Conservation (phyloP, 1,140 invertebrate genomes). For the Acromyrmex charruanus region DNA sequence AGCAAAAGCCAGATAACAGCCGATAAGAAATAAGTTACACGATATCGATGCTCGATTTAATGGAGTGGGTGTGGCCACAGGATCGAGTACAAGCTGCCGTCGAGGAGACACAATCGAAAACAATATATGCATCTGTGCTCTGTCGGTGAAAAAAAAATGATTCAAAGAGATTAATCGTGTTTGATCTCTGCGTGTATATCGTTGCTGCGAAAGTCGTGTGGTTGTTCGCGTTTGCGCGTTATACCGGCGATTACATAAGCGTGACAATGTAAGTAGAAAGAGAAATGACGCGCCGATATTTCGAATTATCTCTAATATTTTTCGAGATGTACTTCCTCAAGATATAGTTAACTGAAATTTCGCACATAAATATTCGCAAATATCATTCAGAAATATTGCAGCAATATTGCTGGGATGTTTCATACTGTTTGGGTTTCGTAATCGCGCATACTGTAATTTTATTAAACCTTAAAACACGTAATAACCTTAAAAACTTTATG, state of each 20-base stretch:
- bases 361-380: not conserved
- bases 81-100: slow-evolving; percentile 57
- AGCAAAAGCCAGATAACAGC: slow-evolving; percentile 64
- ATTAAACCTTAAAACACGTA: not conserved
- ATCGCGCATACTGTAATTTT: not conserved
- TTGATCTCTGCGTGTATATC: slow-evolving; percentile 1
- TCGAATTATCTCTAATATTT: not conserved
- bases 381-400: too few relatives aligned
- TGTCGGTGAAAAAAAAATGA: slow-evolving; percentile 28
- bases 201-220: not conserved
- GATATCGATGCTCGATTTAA: slow-evolving; percentile 73
- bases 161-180: slow-evolving; percentile 8
- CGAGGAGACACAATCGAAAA: slow-evolving; percentile 37
- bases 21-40: slow-evolving; percentile 64
- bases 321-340: not conserved
- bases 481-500: not conserved
- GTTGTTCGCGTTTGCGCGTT: slow-evolving; percentile 13
- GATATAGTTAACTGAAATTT: not conserved
- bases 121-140: slow-evolving; percentile 50
- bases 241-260: slow-evolving; percentile 10
- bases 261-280: not conserved
- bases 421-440: not conserved
- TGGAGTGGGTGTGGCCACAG: slow-evolving; percentile 64
- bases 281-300: not conserved
- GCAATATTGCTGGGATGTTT: too few relatives aligned